Base-by-base conservation (phyloP, 2,888 invertebrate species). In the Didymodactylos carnosus region DNA sequence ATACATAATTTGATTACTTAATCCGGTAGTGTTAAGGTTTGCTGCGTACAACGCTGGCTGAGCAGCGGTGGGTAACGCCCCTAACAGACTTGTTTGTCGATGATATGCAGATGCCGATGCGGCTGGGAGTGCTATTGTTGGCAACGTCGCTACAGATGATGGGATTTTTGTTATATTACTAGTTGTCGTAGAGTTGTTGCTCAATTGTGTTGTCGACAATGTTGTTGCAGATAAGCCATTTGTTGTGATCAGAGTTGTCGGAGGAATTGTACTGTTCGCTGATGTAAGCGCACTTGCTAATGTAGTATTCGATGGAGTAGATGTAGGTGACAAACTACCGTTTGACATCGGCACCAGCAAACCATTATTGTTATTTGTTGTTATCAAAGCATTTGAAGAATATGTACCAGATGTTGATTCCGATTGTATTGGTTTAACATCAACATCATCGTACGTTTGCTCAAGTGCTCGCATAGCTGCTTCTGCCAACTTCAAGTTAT, bases 91-190 rank as follows among this genome's bases (percentile, higher is more conserved):
- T 7, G 51, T 62, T 27, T 73, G 73, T 25, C 73, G 35, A 40
- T 73, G 70, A 14, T 69, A 69, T 29, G 73, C 49, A 19, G 69
- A 69, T 40, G 69, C 69, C 16, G 49, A 49, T 25, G 73, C 49
- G 19, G 69, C 69, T 39, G 73, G 69, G 40, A 70, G 69, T 19
- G 27, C 27, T 27, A 23, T 35, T 62, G 62, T 29, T 29, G 35
- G 27, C 11, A n/a, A 39, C 11, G 73, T 29, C 6, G 72, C 14
- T 46, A 69, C 69, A 70, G 70, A 23, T 14, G 41, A 27, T 2
- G 70, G 70, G 11, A 49, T 46, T 39, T 27, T n/a, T n/a, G 41
- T 70, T 8, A 27, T 46, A 46, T 69, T 69, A 25, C 69, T 73
- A n/a, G n/a, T n/a, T n/a, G n/a, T n/a, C n/a, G n/a, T n/a, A n/a